These are phyloP conservation scores for Chaetura pelagica DNA, from an alignment of 2,113 vertebrate species.

Conservation along the genomic window DNA sequence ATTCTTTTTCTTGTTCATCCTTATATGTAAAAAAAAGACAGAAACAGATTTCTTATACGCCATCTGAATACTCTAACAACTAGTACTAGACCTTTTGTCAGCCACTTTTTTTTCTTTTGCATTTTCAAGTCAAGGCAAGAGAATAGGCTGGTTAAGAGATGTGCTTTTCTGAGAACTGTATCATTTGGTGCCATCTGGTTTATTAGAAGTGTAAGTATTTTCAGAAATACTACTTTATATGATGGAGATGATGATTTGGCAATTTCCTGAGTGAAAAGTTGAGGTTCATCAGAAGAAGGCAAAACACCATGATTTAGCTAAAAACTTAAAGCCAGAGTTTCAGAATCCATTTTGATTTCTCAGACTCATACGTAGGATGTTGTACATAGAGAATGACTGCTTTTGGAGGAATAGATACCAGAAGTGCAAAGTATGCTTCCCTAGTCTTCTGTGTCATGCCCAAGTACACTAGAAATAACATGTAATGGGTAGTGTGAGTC, in stretches of 20 bases:
- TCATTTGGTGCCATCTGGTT: background rate
- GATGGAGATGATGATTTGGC: background rate
- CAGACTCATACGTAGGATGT: background rate
- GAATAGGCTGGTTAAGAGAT: background rate
- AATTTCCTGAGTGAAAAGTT: background rate
- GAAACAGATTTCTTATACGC: background rate
- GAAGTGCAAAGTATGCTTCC: background rate
- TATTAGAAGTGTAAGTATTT: background rate
- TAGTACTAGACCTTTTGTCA: background rate
- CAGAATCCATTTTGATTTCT: background rate
- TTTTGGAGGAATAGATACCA: background rate
- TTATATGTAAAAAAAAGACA: background rate
- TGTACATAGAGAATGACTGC: background rate
- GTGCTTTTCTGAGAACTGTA: background rate
- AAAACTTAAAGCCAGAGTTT: background rate
- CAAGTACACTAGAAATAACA: background rate
- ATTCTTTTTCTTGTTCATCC: background rate
- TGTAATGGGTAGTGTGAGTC: background rate
- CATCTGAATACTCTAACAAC: background rate
- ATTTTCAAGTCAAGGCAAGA: background rate
- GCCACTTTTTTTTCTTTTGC: background rate
- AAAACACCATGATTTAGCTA: background rate
- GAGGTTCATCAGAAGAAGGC: background rate
- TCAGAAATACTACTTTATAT: background rate
- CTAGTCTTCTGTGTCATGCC: background rate